Percentiles rank a stretch among this genome's conserved stretches.
Evolutionary conservation across 2,797 vertebrate species (phyloP).

Genomic region (Kryptopterus vitreolus): DNA sequence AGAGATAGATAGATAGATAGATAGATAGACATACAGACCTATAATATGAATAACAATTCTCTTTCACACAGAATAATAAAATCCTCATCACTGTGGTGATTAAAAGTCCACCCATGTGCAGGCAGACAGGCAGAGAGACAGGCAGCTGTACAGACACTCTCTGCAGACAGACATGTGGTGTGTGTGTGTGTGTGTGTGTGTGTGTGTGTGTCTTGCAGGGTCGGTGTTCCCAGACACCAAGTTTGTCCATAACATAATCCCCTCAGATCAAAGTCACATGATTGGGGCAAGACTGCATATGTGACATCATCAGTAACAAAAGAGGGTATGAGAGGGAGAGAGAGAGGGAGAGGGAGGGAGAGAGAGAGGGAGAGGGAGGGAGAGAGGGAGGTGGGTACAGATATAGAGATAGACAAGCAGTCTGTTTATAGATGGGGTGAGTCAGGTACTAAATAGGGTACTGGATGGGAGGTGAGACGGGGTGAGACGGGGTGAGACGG

Average conservation of each 20-base stretch:
- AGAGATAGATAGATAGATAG: constrained; percentile 62
- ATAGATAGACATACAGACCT: constrained; percentile 78
- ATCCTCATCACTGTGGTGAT: constrained; percentile 61
- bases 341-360: constrained; percentile 44
- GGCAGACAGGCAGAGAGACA: constrained; percentile 74
- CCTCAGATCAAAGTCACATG: constrained; percentile 14
- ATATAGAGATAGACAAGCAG: not conserved
- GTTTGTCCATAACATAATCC: constrained; percentile 9
- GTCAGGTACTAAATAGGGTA: too few relatives aligned
- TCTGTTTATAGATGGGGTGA: not conserved
- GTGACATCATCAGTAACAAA: not conserved
- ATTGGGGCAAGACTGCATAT: not conserved
- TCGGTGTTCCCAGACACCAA: not conserved
- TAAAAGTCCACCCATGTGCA: constrained; percentile 77
- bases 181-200: not conserved
- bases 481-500: too few relatives aligned
- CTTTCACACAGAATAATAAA: constrained; percentile 65
- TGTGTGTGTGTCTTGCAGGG: not conserved
- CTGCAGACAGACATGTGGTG: constrained; percentile 1
- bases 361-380: constrained; percentile 55
- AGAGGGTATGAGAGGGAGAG: constrained; percentile 64
- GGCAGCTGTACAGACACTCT: constrained; percentile 74
- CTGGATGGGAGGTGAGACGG: too few relatives aligned
- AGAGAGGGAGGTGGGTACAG: constrained; percentile 59
- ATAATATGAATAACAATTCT: constrained; percentile 68